Evolutionary conservation across 1,140 invertebrate genomes (phyloP), one percentile per base, ranked within the genome.

Genomic region (Plutomurus gul): DNA sequence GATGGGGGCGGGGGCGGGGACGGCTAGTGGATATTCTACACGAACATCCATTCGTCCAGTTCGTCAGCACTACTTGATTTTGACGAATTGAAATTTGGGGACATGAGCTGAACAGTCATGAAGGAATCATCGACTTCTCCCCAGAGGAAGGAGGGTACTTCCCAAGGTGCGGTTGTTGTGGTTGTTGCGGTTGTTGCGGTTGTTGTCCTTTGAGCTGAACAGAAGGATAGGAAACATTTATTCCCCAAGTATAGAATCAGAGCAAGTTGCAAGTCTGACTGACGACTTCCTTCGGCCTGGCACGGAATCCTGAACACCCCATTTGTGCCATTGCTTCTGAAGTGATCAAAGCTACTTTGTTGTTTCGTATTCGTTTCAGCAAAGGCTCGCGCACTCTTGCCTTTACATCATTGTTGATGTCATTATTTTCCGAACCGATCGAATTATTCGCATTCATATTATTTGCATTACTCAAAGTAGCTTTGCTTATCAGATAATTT

Each of bases 271-370:
- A 83, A 47, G 82, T 40, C 37, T 82, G 80, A 56, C 75, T 81
- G 22, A 83, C 75, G 46, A 83, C 76, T 79, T 83, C 80, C 65
- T 82, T 82, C 47, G 78, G 82, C 65, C 73, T 83, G 20, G 74
- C 76, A 36, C 73, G 65, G 74, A 83, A 83, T 13, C 76, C 82
- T n/a, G 71, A 79, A 47, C 82, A 83, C 1, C 82, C 82, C 78
- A 83, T 70, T 37, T 82, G 78, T 49, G 80, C 60, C 65, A 83
- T 75, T 18, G 81, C 82, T 76, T 83, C 82, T 13, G 78, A 79
- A 76, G 82, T 82, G 37, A 83, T 71, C 43, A 79, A 73, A 40
- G 80, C 81, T 75, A 81, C 78, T 80, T 82, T 82, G 71, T 80
- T 82, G 20, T 81, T 77, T 46, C 76, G 46, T 13, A 83, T 16